These are phyloP conservation scores for Pseudanteris insignis DNA, from an alignment of 2,888 invertebrate species.

Conservation along the genomic window DNA sequence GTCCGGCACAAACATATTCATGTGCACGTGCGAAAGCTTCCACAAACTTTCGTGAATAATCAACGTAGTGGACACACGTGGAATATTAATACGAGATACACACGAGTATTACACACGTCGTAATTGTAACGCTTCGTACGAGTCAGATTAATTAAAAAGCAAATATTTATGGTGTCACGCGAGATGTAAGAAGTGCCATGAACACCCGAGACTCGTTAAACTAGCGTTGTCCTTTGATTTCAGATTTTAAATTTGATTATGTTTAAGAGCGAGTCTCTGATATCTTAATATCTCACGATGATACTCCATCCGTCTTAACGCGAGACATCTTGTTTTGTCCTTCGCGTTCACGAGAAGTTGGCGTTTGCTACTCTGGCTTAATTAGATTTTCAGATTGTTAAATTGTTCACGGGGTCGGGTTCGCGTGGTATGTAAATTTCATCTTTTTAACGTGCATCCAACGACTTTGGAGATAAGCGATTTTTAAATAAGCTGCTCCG, in stretches of 20 bases:
- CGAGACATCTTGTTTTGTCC: not conserved
- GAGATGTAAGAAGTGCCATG: not conserved
- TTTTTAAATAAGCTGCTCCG: too few relatives aligned
- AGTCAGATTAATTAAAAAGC: conserved; percentile 38
- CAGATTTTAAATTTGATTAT: conserved; percentile 23
- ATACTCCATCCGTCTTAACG: conserved; percentile 6
- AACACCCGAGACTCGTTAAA: conserved; percentile 5
- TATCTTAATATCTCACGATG: conserved; percentile 19
- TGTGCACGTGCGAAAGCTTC: conserved; percentile 38
- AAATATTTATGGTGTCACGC: conserved; percentile 30
- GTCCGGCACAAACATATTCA: conserved; percentile 27
- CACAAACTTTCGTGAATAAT: conserved; percentile 43
- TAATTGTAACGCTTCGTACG: conserved; percentile 31
- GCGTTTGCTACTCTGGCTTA: conserved; percentile 5
- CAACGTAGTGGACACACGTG: conserved; percentile 39
- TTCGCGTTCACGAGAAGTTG: not conserved
- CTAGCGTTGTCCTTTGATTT: conserved; percentile 18
- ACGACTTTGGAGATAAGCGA: too few relatives aligned
- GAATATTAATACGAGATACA: conserved; percentile 38
- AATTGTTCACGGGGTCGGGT: conserved; percentile 5
- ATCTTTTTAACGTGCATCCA: too few relatives aligned
- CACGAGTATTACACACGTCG: conserved; percentile 26
- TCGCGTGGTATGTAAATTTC: conserved; percentile 12
- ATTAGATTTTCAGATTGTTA: conserved; percentile 14
- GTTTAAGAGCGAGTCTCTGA: conserved; percentile 5